These are phyloP conservation scores for Muraenolepis orangiensis DNA, from an alignment of 2,797 vertebrate species.

Conservation along the genomic window DNA sequence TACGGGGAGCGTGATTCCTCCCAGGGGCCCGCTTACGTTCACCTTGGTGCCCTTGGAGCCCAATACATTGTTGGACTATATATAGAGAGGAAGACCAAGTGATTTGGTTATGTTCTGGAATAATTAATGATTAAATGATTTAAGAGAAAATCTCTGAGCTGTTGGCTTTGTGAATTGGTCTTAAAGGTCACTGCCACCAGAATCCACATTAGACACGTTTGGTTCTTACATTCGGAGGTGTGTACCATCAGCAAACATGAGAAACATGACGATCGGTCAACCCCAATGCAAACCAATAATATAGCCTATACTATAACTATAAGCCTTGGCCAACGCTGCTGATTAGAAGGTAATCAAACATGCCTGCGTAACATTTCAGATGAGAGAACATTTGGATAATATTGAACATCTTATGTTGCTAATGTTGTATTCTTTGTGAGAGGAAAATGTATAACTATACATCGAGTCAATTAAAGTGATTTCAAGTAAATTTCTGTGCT, in stretches of 20 bases:
- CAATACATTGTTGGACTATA: background rate
- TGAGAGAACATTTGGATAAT: no score
- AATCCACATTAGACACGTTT: background rate
- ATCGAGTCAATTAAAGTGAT: background rate
- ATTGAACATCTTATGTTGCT: no score
- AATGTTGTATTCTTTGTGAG: background rate
- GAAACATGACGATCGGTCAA: background rate
- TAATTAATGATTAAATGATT: background rate
- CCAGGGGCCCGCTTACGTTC: fast-evolving
- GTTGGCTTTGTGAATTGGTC: background rate
- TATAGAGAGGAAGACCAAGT: background rate
- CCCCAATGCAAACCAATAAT: background rate
- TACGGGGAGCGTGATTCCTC: conserved; percentile 36
- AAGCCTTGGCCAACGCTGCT: no score
- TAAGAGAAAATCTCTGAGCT: background rate
- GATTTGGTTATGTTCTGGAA: background rate
- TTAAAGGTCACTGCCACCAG: background rate
- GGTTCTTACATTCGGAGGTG: background rate
- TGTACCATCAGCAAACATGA: background rate
- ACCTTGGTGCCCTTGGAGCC: fast-evolving
- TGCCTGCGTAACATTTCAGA: no score
- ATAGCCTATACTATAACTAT: no score
- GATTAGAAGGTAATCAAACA: no score
- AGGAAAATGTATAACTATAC: background rate
- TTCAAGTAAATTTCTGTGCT: background rate